Percentiles rank a stretch among this genome's conserved stretches.
phyloP scores from a whole-genome alignment of 2,113 vertebrate species.

The Hemichromis elongatus region DNA sequence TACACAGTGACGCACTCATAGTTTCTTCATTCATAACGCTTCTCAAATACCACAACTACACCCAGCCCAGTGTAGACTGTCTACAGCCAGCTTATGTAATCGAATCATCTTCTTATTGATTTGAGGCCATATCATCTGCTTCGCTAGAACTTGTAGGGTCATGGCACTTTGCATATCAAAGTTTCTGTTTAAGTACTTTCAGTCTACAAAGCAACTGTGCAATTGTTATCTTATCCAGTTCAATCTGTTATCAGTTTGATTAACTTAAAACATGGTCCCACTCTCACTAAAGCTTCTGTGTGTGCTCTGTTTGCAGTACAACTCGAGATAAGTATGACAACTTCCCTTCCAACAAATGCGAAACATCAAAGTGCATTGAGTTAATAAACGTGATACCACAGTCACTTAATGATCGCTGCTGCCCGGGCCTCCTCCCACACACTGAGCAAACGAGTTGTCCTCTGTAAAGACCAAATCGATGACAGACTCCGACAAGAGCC shows the following conservation, averaged over 20 bases:
- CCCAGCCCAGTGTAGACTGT: background rate
- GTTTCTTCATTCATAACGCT: slow-evolving; percentile 57
- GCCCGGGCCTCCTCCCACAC: slow-evolving; percentile 51
- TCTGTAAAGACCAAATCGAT: slow-evolving; percentile 52
- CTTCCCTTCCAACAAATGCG: background rate
- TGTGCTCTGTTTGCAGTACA: background rate
- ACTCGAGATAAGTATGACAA: background rate
- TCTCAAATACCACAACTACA: background rate
- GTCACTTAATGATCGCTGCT: slow-evolving; percentile 36
- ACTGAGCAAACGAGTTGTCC: slow-evolving; percentile 48
- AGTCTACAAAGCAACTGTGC: background rate
- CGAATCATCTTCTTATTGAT: background rate
- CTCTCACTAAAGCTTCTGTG: background rate
- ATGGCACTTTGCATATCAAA: background rate
- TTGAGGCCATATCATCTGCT: background rate
- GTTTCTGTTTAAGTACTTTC: background rate
- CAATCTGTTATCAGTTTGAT: background rate
- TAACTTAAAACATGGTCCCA: background rate
- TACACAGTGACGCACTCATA: slow-evolving; percentile 58
- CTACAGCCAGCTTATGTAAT: background rate
- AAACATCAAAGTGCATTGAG: slow-evolving; percentile 33
- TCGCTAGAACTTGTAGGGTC: background rate
- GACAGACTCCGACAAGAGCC: slow-evolving; percentile 42
- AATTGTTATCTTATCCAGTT: background rate
- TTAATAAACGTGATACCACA: slow-evolving; percentile 54